Conservation (phyloP, 2,797 vertebrate genomes). For the Echiichthys vipera region DNA sequence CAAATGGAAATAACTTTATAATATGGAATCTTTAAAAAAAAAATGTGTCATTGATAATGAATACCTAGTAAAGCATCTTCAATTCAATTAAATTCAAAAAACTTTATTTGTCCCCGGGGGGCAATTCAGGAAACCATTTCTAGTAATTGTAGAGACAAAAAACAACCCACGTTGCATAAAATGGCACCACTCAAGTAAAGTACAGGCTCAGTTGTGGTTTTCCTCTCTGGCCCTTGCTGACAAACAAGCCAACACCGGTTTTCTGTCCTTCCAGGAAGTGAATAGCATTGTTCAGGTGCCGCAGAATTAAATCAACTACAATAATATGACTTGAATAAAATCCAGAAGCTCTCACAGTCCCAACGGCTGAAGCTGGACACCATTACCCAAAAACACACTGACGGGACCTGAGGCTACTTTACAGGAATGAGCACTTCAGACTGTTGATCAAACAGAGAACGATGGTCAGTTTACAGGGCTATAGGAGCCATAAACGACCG, state of each 20-base stretch:
- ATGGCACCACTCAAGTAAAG: background rate
- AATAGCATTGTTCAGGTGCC: constrained; percentile 7
- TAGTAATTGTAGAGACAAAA: background rate
- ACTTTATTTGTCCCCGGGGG: no score
- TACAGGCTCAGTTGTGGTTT: background rate
- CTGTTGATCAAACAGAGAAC: constrained; percentile 26
- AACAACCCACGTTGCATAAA: background rate
- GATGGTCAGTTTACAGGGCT: constrained; percentile 23
- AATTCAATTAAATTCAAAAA: no score
- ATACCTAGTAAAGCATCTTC: no score
- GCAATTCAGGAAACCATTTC: no score
- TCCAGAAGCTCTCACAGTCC: constrained; percentile 9
- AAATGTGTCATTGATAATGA: no score
- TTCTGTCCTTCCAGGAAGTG: background rate
- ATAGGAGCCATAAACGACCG: constrained; percentile 15
- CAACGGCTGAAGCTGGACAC: constrained; percentile 11
- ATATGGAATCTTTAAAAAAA: no score
- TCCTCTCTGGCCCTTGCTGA: background rate
- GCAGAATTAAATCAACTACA: constrained; percentile 15
- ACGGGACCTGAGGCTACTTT: constrained; percentile 28
- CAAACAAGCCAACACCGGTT: background rate
- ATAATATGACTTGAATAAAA: constrained; percentile 17
- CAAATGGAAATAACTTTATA: no score
- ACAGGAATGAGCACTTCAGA: constrained; percentile 36
- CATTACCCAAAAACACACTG: constrained; percentile 18